Conservation (phyloP, 1,140 invertebrate species). For the Camponotus pennsylvanicus region DNA sequence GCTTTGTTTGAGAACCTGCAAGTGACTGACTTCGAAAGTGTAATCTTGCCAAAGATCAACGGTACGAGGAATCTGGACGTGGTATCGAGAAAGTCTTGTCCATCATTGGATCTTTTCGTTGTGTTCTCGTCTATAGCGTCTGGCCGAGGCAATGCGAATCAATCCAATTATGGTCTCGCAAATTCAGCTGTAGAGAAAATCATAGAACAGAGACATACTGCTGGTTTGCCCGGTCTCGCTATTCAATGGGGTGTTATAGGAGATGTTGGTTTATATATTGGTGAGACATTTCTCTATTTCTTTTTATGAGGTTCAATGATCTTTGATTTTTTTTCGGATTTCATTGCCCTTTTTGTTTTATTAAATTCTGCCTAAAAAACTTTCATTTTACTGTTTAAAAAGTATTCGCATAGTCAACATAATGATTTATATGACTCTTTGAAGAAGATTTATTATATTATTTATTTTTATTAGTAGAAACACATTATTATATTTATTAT, state of each 20-base stretch:
- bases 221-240: conserved; percentile 94
- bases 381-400: no score
- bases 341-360: no score
- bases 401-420: no score
- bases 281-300: background rate
- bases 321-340: no score
- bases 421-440: no score
- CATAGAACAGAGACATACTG: conserved; percentile 93
- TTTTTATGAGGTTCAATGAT: no score
- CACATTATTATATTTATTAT: no score
- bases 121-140: conserved; percentile 98
- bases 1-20: conserved; percentile 96
- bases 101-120: conserved; percentile 95
- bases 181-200: conserved; percentile 99
- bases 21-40: conserved; percentile 91
- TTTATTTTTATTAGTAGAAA: no score
- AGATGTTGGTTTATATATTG: conserved; percentile 94
- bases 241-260: conserved; percentile 99
- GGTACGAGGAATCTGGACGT: conserved; percentile 93
- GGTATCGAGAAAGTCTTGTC: conserved; percentile 91
- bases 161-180: conserved; percentile 97
- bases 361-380: background rate
- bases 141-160: conserved; percentile 97
- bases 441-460: no score
- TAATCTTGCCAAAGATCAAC: conserved; percentile 93